Percentiles rank a stretch among this genome's conserved stretches.
Evolutionary conservation across 2,888 invertebrate genomes (phyloP).

Genomic region (Ormyrus nitidulus): DNA sequence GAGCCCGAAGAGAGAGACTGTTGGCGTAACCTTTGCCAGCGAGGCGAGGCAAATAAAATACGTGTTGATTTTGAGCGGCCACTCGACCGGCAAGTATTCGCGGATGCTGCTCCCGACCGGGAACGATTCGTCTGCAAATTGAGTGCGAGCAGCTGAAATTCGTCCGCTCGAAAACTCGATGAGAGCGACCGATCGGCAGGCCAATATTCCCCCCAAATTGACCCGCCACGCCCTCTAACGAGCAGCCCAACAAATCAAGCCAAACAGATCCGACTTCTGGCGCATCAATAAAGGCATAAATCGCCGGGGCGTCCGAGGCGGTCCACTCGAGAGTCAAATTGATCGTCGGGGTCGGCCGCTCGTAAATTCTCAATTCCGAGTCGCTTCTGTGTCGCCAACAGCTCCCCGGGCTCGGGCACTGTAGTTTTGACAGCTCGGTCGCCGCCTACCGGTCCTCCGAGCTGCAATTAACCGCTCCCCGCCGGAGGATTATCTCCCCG

Average conservation of each 20-base stretch:
- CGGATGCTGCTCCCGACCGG: too few relatives aligned
- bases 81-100: not conserved
- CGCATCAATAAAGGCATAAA: too few relatives aligned
- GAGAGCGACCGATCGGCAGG: too few relatives aligned
- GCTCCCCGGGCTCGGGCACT: not conserved
- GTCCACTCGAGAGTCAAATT: too few relatives aligned
- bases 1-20: not conserved
- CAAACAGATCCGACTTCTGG: too few relatives aligned
- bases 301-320: too few relatives aligned
- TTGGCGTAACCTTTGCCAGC: slow-evolving; percentile 16
- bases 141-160: too few relatives aligned
- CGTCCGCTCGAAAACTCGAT: too few relatives aligned
- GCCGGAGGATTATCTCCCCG: slow-evolving; percentile 58
- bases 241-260: too few relatives aligned
- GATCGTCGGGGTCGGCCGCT: not conserved
- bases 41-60: slow-evolving; percentile 32
- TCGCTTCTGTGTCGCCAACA: slow-evolving; percentile 18
- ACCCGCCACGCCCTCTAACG: too few relatives aligned
- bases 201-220: too few relatives aligned
- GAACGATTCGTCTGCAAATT: too few relatives aligned
- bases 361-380: slow-evolving; percentile 21
- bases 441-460: slow-evolving; percentile 61
- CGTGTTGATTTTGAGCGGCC: slow-evolving; percentile 25
- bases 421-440: slow-evolving; percentile 63
- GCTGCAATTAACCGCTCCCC: slow-evolving; percentile 63